Percentiles rank a stretch among this genome's conserved stretches.
phyloP scores from a whole-genome alignment of 2,797 vertebrate species.

The Macropodus opercularis region DNA sequence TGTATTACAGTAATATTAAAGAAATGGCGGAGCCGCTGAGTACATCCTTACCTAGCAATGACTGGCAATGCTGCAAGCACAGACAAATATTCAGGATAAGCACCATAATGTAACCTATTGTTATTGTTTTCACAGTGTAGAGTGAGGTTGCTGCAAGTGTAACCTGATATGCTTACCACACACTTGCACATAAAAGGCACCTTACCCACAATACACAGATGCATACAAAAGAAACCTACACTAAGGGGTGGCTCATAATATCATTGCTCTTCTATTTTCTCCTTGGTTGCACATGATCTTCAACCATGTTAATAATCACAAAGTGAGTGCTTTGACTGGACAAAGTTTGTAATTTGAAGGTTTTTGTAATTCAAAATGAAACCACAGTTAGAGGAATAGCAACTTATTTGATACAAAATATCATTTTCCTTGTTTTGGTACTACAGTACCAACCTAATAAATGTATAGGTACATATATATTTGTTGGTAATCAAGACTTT shows the following conservation, averaged over 20 bases:
- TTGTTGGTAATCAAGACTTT: too few relatives aligned
- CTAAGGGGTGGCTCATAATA: constrained; percentile 52
- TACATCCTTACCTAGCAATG: constrained; percentile 11
- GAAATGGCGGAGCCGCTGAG: constrained; percentile 9
- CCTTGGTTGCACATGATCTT: constrained; percentile 57
- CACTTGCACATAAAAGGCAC: background rate
- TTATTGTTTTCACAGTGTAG: constrained; percentile 34
- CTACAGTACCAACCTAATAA: too few relatives aligned
- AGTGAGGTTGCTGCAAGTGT: constrained; percentile 30
- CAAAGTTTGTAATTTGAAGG: too few relatives aligned
- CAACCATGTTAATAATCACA: constrained; percentile 64
- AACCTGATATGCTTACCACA: constrained; percentile 41
- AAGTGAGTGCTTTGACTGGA: constrained; percentile 40
- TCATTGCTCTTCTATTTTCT: constrained; percentile 64
- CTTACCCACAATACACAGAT: constrained; percentile 9
- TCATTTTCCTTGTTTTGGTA: too few relatives aligned
- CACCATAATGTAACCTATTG: constrained; percentile 32
- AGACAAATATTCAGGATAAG: constrained; percentile 4
- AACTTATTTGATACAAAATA: too few relatives aligned
- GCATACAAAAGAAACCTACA: constrained; percentile 45
- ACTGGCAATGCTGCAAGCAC: constrained; percentile 2
- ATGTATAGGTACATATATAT: too few relatives aligned
- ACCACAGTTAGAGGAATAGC: too few relatives aligned
- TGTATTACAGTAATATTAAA: background rate
- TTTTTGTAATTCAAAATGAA: too few relatives aligned